Percentiles rank a stretch among this genome's conserved stretches.
Evolutionary conservation across 2,797 vertebrate species (phyloP).

Genomic region (Sebastes taczanowskii): DNA sequence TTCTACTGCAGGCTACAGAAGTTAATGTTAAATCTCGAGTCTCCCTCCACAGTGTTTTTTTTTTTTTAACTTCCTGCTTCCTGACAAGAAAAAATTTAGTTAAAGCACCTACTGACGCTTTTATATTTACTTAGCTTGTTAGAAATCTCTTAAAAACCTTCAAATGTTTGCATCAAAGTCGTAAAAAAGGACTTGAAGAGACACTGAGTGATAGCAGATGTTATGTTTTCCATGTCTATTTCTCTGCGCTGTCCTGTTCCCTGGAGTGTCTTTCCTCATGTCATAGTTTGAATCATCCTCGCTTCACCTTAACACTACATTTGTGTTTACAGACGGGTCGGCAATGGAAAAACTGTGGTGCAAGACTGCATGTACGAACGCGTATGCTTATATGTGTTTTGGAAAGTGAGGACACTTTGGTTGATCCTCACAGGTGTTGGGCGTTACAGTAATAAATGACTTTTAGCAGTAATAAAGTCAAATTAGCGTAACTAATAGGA

Average conservation of each 20-base stretch:
- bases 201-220: constrained; percentile 1
- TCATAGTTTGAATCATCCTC: neutral
- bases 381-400: neutral
- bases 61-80: neutral
- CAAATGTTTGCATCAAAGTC: neutral
- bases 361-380: neutral
- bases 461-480: neutral
- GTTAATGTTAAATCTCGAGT: neutral
- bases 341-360: constrained; percentile 17
- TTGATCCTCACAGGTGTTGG: neutral
- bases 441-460: neutral
- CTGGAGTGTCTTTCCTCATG: neutral
- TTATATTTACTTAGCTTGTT: neutral
- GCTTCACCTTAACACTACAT: constrained; percentile 14
- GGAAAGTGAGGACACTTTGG: neutral
- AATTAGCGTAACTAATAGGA: neutral
- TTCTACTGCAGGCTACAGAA: neutral
- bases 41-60: neutral
- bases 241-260: neutral
- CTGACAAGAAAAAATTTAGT: neutral
- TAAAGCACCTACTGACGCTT: neutral
- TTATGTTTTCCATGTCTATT: neutral
- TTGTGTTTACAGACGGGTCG: neutral
- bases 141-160: neutral
- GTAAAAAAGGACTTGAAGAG: neutral